Conservation (phyloP, 2,797 vertebrate species). For the Pelobates cultripes region DNA sequence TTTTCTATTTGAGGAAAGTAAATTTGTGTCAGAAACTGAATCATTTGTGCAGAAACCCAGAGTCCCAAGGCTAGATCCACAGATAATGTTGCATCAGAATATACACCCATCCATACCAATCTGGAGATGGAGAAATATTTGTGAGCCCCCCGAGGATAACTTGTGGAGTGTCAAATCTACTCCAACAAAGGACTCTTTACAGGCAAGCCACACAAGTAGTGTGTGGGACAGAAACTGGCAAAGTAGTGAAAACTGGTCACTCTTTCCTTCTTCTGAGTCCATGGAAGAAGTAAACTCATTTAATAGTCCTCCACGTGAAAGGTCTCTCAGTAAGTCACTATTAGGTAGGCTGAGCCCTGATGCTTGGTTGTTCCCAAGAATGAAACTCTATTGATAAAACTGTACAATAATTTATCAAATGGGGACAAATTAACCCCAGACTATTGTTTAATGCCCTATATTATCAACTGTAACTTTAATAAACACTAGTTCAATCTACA, state of each 20-base stretch:
- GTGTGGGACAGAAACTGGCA: not conserved
- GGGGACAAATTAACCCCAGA: not conserved
- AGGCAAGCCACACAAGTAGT: not conserved
- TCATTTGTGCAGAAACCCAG: not conserved
- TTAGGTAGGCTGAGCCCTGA: constrained; percentile 58
- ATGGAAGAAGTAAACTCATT: constrained; percentile 54
- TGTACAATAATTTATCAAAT: too few species aligned
- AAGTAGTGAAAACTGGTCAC: not conserved
- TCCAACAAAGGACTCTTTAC: not conserved
- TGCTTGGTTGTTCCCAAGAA: constrained; percentile 67
- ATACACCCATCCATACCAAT: not conserved
- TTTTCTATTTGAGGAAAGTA: constrained; percentile 12
- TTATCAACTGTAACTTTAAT: too few species aligned
- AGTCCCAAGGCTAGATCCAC: not conserved
- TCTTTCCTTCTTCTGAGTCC: constrained; percentile 38
- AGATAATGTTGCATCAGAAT: not conserved
- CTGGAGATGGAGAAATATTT: not conserved
- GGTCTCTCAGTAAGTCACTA: constrained; percentile 41
- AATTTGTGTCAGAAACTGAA: not conserved
- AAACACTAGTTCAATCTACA: too few species aligned
- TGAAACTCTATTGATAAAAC: constrained; percentile 64
- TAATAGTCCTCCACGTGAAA: constrained; percentile 32
- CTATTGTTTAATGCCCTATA: not conserved
- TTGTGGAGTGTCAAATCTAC: not conserved
- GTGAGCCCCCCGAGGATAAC: not conserved